These are phyloP conservation scores for Sus scrofa DNA, from an alignment of 2,113 vertebrate genomes.

Conservation along the genomic window T2T-Sscrofa CM000828.6:52973001-52973500, in stretches of 20 bases:
- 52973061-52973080: too few relatives aligned
- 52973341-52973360: background rate
- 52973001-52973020: too few relatives aligned
- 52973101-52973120: too few relatives aligned
- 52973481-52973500: too few relatives aligned
- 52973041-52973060: too few relatives aligned
- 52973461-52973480: too few relatives aligned
- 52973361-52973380: conserved; percentile 41
- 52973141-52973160: background rate
- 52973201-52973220: background rate
- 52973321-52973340: background rate
- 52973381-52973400: too few relatives aligned
- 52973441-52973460: too few relatives aligned
- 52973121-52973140: too few relatives aligned
- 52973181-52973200: background rate
- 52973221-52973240: background rate
- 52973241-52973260: background rate
- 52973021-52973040: too few relatives aligned
- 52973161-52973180: background rate
- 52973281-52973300: background rate
- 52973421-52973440: background rate
- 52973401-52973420: conserved; percentile 8
- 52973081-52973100: too few relatives aligned
- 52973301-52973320: background rate
- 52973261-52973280: background rate